Conservation (phyloP, 2,888 invertebrate species). For the Electrophaes corylata region DNA sequence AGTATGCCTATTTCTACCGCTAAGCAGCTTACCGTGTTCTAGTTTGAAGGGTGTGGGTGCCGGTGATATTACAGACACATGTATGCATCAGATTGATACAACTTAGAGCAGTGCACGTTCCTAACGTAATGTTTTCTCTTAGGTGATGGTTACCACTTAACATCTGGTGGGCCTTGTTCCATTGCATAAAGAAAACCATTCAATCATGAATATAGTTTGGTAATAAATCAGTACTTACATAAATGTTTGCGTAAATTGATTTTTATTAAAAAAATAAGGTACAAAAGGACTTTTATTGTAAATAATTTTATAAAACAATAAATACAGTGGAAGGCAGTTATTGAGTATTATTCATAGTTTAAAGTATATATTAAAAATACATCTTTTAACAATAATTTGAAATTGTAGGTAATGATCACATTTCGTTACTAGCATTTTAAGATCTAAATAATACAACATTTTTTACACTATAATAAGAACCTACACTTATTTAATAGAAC, state of each 20-base stretch:
- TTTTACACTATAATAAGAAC: neutral
- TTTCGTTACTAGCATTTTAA: slow-evolving; percentile 17
- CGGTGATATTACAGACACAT: too few species aligned
- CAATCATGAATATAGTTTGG: too few species aligned
- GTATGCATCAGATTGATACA: too few species aligned
- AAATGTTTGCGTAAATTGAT: slow-evolving; percentile 8
- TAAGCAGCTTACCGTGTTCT: too few species aligned
- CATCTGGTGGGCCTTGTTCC: too few species aligned
- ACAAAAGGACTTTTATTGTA: slow-evolving; percentile 64
- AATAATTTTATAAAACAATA: slow-evolving; percentile 42
- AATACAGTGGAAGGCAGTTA: slow-evolving; percentile 42
- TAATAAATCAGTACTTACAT: neutral
- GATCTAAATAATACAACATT: slow-evolving; percentile 13
- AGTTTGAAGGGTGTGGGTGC: too few species aligned
- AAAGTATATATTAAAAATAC: slow-evolving; percentile 14
- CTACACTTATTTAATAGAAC: neutral
- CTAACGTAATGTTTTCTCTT: too few species aligned
- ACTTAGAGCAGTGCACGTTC: too few species aligned
- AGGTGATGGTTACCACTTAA: too few species aligned
- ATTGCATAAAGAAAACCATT: too few species aligned
- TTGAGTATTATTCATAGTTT: slow-evolving; percentile 40
- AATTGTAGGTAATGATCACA: slow-evolving; percentile 13
- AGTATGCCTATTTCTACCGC: too few species aligned
- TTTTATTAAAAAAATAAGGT: slow-evolving; percentile 67
- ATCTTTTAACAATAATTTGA: slow-evolving; percentile 8